phyloP scores from a whole-genome alignment of 2,797 vertebrate genomes.

The Phoebastria nigripes region DNA sequence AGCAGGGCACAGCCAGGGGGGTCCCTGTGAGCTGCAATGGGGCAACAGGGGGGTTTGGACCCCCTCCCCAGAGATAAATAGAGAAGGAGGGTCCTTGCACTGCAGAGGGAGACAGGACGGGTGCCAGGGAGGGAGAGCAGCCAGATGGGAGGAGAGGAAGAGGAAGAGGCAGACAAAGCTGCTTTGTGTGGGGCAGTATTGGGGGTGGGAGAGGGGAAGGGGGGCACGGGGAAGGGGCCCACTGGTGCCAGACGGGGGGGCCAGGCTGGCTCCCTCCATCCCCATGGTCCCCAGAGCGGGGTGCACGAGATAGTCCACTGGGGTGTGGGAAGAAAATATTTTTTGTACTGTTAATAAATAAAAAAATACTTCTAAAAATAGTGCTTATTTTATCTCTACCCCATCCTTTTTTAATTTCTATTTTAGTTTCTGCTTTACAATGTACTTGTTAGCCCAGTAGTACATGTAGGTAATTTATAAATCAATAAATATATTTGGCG shows the following conservation, averaged over 20 bases:
- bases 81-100: neutral
- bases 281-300: neutral
- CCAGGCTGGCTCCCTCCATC: accelerated
- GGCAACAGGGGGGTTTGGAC: accelerated
- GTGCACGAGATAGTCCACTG: accelerated
- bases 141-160: neutral
- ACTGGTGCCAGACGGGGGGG: accelerated
- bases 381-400: neutral
- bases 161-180: conserved; percentile 29
- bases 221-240: neutral
- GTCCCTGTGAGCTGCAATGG: neutral
- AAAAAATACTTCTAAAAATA: neutral
- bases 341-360: neutral
- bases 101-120: accelerated
- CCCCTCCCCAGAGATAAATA: neutral
- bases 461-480: neutral
- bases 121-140: neutral
- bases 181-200: neutral
- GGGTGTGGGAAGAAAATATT: neutral
- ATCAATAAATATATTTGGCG: neutral
- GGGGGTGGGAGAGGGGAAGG: accelerated
- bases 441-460: neutral
- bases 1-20: neutral
- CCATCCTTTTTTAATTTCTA: neutral
- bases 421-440: neutral